These are phyloP conservation scores for Hoplodrina ambigua DNA, from an alignment of 2,888 invertebrate genomes.

Conservation along the genomic window DNA sequence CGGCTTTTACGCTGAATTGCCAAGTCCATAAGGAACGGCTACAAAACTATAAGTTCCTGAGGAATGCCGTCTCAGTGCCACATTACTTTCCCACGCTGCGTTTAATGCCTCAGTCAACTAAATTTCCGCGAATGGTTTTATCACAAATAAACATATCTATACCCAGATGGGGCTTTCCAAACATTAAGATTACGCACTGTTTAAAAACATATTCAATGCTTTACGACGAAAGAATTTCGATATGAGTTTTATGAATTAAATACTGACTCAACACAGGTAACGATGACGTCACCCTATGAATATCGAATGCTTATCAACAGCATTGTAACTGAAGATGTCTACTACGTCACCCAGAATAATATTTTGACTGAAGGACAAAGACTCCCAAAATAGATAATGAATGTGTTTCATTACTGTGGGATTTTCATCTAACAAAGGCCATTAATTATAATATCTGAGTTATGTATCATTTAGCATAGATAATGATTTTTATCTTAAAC, in stretches of 20 bases:
- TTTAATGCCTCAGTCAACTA: background rate
- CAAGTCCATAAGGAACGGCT: background rate
- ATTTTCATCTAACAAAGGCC: constrained; percentile 11
- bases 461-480: constrained; percentile 12
- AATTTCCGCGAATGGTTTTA: constrained; percentile 16
- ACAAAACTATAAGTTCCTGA: constrained; percentile 3
- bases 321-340: constrained; percentile 21
- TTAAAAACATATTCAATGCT: constrained; percentile 8
- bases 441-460: constrained; percentile 19
- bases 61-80: constrained; percentile 10
- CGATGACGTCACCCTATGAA: constrained; percentile 32
- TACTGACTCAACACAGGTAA: constrained; percentile 23
- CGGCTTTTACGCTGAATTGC: background rate
- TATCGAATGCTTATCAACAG: constrained; percentile 26
- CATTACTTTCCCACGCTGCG: constrained; percentile 16
- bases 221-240: constrained; percentile 11
- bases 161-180: background rate
- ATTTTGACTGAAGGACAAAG: constrained; percentile 18
- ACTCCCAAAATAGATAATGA: constrained; percentile 25
- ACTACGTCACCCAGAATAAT: constrained; percentile 21
- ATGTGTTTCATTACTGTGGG: constrained; percentile 18
- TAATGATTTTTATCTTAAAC: constrained; percentile 7
- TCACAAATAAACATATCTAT: constrained; percentile 17
- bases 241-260: constrained; percentile 23
- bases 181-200: constrained; percentile 11